Percentiles rank a stretch among this genome's conserved stretches.
phyloP scores from a whole-genome alignment of 2,113 vertebrate genomes.

The Abramis brama region DNA sequence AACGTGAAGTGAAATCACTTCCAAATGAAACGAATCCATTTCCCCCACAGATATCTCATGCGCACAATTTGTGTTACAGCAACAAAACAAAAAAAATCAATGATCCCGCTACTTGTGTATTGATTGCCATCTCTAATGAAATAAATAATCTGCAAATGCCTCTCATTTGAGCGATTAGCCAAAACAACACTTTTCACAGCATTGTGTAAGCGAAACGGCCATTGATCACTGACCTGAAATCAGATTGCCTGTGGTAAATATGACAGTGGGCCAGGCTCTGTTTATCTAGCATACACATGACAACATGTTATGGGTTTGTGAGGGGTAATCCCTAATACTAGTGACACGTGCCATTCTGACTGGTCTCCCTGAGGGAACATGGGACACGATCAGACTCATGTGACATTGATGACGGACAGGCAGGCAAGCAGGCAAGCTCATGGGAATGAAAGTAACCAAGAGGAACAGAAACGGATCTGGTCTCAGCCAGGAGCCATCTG shows the following conservation, averaged over 20 bases:
- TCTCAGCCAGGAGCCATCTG: neutral
- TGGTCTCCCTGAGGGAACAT: neutral
- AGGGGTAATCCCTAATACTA: conserved; percentile 35
- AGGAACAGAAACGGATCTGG: conserved; percentile 31
- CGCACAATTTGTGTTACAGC: neutral
- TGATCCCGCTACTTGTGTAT: conserved; percentile 33
- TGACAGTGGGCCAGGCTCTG: conserved; percentile 19
- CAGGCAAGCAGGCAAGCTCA: neutral
- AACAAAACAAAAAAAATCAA: conserved; percentile 41
- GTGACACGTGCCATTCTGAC: conserved; percentile 44
- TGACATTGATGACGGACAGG: conserved; percentile 24
- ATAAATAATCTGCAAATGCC: conserved; percentile 42
- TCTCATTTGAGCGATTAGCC: conserved; percentile 25
- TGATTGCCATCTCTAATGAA: conserved; percentile 42
- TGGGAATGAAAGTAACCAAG: neutral
- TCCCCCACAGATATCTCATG: neutral
- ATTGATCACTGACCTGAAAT: conserved; percentile 1
- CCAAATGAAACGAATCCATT: neutral
- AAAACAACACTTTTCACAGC: neutral
- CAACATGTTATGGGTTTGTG: conserved; percentile 1
- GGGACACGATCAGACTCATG: conserved; percentile 21
- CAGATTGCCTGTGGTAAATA: conserved; percentile 10
- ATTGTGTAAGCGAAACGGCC: neutral
- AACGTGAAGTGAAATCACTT: neutral
- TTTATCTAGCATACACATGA: conserved; percentile 25